Percentiles rank a stretch among this genome's conserved stretches.
phyloP scores from a whole-genome alignment of 1,140 invertebrate species.

The Drosophila asahinai region DNA sequence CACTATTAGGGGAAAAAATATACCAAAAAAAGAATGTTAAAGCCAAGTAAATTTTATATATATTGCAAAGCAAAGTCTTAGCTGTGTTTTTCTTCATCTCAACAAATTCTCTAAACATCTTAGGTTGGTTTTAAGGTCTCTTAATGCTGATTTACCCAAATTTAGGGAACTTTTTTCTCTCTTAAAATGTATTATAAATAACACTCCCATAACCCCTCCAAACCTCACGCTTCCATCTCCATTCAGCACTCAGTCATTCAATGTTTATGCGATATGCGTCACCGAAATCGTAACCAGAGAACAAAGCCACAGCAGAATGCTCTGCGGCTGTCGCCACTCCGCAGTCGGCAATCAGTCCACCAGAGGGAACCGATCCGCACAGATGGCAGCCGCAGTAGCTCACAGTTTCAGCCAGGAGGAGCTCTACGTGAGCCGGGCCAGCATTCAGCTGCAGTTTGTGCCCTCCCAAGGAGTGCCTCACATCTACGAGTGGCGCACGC shows the following conservation, averaged over 20 bases:
- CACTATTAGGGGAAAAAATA: too few species aligned
- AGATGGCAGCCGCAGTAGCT: conserved; percentile 67
- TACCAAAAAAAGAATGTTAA: too few species aligned
- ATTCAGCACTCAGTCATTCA: conserved; percentile 15
- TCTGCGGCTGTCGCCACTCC: conserved; percentile 43
- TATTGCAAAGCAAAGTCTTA: too few species aligned
- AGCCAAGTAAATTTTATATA: background rate
- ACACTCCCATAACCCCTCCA: background rate
- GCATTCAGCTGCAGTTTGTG: conserved; percentile 53
- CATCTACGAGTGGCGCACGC: conserved; percentile 73
- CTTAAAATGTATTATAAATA: too few species aligned
- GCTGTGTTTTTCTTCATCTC: too few species aligned
- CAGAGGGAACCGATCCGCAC: conserved; percentile 58
- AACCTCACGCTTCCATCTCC: conserved; percentile 20
- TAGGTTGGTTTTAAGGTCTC: too few species aligned
- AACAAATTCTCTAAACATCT: too few species aligned
- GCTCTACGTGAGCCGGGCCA: conserved; percentile 62
- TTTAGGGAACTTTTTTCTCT: background rate
- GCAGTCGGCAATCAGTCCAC: conserved; percentile 62
- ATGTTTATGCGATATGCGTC: conserved; percentile 39
- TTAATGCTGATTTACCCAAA: too few species aligned
- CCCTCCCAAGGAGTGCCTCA: conserved; percentile 7
- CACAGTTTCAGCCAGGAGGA: conserved; percentile 45
- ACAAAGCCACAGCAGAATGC: conserved; percentile 63
- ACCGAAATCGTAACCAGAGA: conserved; percentile 47